Base-by-base conservation (phyloP, 2,888 invertebrate genomes). In the Enoplolaimus lenunculus region DNA sequence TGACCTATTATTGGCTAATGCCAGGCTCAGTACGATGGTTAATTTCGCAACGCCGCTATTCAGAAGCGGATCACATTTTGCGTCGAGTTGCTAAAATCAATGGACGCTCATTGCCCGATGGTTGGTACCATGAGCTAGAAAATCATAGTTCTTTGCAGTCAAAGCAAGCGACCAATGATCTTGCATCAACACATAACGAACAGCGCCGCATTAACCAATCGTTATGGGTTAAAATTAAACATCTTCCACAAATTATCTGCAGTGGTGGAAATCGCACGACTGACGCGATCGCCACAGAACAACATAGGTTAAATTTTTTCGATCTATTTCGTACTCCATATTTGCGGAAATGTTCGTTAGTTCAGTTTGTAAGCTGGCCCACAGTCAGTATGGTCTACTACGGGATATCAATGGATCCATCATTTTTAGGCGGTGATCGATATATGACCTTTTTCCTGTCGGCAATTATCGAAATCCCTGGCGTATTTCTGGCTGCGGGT, bases 321-420 rank as follows among this genome's bases (percentile, higher is more conserved):
- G 68, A 70, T 34, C 7, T 70, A 29, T 69, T 70, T 29, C 7
- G 67, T 2, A 70, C 68, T 2, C 70, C 68, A 31, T 34, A 70
- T 69, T 7, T 70, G 3, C 7, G 70, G 2, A 60, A 64, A 21
- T 21, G 26, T n/a, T 31, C 34, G 2, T 31, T 70, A 29, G 35
- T 70, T n/a, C 29, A 30, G 21, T 69, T 69, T 33, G 2, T 69
- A 31, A 64, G 69, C 33, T 69, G 69, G 69, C 84, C 89, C 70
- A 89, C 89, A 0, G 89, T 90, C 72, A 90, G 91, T 1, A 85
- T 92, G 78, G 89, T 90, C 75, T 90, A 91, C 82, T 93, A 90
- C 78, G 91, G 91, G 0, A 87, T 91, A n/a, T 88, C 90, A 0
- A 89, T 91, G 79, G 90, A 89, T 81, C 87, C 90, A 71, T 88